phyloP scores from a whole-genome alignment of 2,888 invertebrate genomes.

The Aspidapion aeneum region DNA sequence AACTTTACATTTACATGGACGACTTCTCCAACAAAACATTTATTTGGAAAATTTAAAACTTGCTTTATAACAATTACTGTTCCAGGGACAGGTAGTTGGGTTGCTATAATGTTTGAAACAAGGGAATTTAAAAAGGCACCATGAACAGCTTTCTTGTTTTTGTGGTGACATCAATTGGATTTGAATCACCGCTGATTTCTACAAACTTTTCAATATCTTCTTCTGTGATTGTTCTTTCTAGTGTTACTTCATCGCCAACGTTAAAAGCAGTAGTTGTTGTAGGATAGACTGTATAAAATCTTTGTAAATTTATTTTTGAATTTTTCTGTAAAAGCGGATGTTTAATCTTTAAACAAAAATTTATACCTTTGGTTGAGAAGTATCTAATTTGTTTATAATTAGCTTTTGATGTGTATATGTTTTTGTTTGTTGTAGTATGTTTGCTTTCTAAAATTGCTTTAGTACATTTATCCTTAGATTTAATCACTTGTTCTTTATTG shows the following conservation, averaged over 20 bases:
- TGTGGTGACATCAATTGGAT: conserved; percentile 65
- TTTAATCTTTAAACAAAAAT: too few relatives aligned
- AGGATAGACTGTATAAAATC: too few relatives aligned
- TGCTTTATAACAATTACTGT: conserved; percentile 70
- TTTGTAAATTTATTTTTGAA: too few relatives aligned
- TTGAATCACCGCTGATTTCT: conserved; percentile 71
- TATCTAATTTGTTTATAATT: too few relatives aligned
- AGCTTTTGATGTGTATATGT: too few relatives aligned
- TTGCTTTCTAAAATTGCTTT: neutral
- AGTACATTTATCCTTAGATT: neutral
- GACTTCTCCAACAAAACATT: conserved; percentile 72
- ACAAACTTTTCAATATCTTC: conserved; percentile 72
- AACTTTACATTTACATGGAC: conserved; percentile 66
- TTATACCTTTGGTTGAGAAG: too few relatives aligned
- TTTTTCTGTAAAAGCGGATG: too few relatives aligned
- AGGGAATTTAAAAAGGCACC: conserved; percentile 81
- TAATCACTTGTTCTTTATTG: neutral
- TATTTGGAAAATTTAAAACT: conserved; percentile 71
- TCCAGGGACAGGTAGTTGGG: conserved; percentile 77
- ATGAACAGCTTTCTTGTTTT: conserved; percentile 67
- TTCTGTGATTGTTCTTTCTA: conserved; percentile 56
- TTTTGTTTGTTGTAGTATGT: neutral
- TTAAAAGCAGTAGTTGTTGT: conserved; percentile 1
- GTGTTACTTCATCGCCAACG: conserved; percentile 34
- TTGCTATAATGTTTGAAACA: conserved; percentile 79